Conservation (phyloP, 2,113 vertebrate species). For the Naja naja region DNA sequence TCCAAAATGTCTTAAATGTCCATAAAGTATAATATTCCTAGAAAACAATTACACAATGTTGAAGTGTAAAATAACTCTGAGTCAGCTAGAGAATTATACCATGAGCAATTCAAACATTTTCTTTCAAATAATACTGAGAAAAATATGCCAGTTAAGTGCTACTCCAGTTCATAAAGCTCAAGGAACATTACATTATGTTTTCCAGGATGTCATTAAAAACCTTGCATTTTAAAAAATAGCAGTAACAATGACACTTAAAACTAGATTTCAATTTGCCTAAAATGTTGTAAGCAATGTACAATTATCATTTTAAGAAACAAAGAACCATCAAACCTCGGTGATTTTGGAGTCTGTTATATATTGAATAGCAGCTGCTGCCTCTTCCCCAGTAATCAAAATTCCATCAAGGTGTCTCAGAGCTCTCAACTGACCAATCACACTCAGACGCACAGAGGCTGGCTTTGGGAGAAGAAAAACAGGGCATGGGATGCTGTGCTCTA, state of each 20-base stretch:
- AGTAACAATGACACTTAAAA: neutral
- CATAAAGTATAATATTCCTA: neutral
- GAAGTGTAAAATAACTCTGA: neutral
- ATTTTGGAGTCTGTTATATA: constrained; percentile 69
- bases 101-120: neutral
- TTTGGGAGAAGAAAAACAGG: constrained; percentile 49
- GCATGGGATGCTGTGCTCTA: neutral
- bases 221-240: neutral
- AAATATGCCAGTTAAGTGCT: neutral
- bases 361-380: constrained; percentile 62
- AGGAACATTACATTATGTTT: neutral
- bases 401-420: constrained; percentile 74
- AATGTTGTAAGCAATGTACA: neutral
- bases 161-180: neutral
- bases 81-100: neutral
- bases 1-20: too few relatives aligned
- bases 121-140: neutral
- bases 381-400: constrained; percentile 71
- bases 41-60: neutral
- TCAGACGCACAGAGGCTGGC: constrained; percentile 69
- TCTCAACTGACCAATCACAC: constrained; percentile 70
- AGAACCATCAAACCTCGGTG: constrained; percentile 67
- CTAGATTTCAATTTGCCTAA: neutral
- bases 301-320: neutral
- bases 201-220: neutral